Conservation (phyloP, 2,888 invertebrate species). For the Megalurothrips usitatus region DNA sequence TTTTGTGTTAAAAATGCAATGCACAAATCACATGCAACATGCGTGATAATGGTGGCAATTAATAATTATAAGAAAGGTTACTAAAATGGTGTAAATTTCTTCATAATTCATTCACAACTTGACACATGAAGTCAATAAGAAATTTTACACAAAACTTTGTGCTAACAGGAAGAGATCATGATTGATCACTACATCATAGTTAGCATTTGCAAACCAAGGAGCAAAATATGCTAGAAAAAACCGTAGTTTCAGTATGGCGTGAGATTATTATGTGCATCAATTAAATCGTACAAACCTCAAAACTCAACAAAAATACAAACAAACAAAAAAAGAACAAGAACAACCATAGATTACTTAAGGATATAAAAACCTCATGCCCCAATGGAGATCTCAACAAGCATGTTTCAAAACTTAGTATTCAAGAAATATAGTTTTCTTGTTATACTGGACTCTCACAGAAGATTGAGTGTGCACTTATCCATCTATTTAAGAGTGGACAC, state of each 20-base stretch:
- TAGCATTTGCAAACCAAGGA: constrained; percentile 35
- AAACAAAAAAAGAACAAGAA: not conserved
- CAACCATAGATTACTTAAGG: not conserved
- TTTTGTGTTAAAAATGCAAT: not conserved
- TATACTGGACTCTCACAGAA: no score
- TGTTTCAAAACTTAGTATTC: not conserved
- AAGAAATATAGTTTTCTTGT: no score
- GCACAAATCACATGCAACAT: not conserved
- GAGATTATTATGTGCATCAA: not conserved
- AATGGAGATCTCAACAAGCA: not conserved
- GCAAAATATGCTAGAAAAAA: constrained; percentile 33
- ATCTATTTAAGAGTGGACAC: no score
- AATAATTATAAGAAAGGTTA: no score
- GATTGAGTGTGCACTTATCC: no score
- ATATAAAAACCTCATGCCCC: not conserved
- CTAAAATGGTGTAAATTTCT: no score
- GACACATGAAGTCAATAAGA: no score
- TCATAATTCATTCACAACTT: no score
- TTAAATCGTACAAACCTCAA: no score
- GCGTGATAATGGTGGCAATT: not conserved
- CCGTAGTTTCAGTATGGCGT: constrained; percentile 15
- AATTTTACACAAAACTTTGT: no score
- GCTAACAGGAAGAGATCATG: no score
- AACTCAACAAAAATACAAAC: not conserved
- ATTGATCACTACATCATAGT: constrained; percentile 35